These are phyloP conservation scores for Mylabris sibirica DNA, from an alignment of 2,888 invertebrate species.

Conservation along the genomic window DNA sequence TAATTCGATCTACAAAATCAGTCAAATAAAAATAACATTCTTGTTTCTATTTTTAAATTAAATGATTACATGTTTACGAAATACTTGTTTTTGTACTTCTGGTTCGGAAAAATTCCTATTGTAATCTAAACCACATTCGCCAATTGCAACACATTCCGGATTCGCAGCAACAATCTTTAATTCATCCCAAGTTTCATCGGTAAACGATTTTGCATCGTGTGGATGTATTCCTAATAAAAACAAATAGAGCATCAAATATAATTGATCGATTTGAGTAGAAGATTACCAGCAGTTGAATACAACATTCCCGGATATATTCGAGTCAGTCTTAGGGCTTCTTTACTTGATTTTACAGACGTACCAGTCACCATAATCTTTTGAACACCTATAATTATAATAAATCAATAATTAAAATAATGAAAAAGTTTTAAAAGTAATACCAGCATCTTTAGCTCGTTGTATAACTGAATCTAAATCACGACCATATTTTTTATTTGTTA, in stretches of 20 bases:
- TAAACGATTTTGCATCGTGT: conserved; percentile 89
- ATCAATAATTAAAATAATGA: conserved; percentile 14
- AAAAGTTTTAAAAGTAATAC: conserved; percentile 60
- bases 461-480: conserved; percentile 91
- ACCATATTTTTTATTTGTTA: conserved; percentile 92
- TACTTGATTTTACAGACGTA: conserved; percentile 86
- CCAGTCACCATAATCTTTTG: conserved; percentile 95
- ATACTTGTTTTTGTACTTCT: conserved; percentile 83
- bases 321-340: conserved; percentile 88
- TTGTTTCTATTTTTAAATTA: neutral
- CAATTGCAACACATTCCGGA: conserved; percentile 91
- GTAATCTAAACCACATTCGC: conserved; percentile 94
- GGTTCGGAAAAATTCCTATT: conserved; percentile 94
- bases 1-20: conserved; percentile 72
- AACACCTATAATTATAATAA: conserved; percentile 71
- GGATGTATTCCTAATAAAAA: conserved; percentile 80
- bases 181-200: conserved; percentile 81
- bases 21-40: conserved; percentile 5
- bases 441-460: conserved; percentile 91
- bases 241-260: conserved; percentile 2
- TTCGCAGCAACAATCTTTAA: conserved; percentile 78
- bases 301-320: conserved; percentile 89
- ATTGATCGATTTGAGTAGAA: conserved; percentile 4
- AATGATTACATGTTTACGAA: conserved; percentile 77
- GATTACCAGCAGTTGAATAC: conserved; percentile 86